These are phyloP conservation scores for Noctua fimbriata DNA, from an alignment of 2,888 invertebrate species.

Conservation along the genomic window DNA sequence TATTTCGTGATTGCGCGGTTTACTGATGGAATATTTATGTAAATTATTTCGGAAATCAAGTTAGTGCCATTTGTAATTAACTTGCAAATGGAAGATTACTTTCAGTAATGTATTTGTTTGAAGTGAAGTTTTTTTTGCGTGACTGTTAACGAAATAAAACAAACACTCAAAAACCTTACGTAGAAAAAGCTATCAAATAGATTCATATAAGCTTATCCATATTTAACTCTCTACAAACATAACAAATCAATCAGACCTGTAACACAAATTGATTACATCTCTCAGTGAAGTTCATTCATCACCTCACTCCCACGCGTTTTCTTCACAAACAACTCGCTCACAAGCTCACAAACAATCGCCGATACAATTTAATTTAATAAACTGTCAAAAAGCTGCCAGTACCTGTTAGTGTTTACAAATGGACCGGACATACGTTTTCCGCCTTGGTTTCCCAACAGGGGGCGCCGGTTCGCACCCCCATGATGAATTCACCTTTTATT, in stretches of 20 bases:
- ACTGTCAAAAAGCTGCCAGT: slow-evolving; percentile 86
- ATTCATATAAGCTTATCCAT: background rate
- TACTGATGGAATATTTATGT: slow-evolving; percentile 49
- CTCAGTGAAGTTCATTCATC: slow-evolving; percentile 51
- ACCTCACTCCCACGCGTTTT: slow-evolving; percentile 48
- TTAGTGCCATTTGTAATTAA: slow-evolving; percentile 34
- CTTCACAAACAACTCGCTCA: slow-evolving; percentile 64
- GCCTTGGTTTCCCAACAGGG: slow-evolving; percentile 84
- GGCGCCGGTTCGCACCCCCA: slow-evolving; percentile 83
- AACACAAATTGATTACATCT: slow-evolving; percentile 54
- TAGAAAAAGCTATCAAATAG: background rate
- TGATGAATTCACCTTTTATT: slow-evolving; percentile 89
- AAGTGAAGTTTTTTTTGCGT: background rate
- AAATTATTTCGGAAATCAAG: slow-evolving; percentile 52
- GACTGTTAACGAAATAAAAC: background rate
- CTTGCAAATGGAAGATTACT: slow-evolving; percentile 15
- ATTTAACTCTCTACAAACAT: slow-evolving; percentile 3
- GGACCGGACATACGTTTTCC: slow-evolving; percentile 89
- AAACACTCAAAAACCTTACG: background rate
- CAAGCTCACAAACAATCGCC: slow-evolving; percentile 76
- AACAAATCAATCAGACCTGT: slow-evolving; percentile 44
- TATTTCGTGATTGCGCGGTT: slow-evolving; percentile 57
- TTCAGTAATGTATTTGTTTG: background rate
- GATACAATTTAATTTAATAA: slow-evolving; percentile 87
- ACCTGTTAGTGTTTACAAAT: slow-evolving; percentile 88